A percentile compares a stretch with the other conserved stretches of the same genome.
phyloP scores from a whole-genome alignment of 2,113 vertebrate genomes.

The Elachura formosa region DNA sequence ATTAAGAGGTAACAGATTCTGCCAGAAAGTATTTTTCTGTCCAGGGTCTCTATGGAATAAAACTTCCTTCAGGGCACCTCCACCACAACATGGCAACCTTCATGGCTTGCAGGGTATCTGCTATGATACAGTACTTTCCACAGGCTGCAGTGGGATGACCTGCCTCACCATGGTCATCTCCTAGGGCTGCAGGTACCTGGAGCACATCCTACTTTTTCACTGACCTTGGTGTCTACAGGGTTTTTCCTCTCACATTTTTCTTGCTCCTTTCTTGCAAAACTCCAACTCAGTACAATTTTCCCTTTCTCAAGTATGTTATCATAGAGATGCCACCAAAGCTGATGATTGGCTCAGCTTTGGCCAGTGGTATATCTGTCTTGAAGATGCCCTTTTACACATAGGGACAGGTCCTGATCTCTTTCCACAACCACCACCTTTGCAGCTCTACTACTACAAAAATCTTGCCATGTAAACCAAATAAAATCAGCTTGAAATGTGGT shows the following conservation, averaged over 20 bases:
- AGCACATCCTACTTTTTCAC: background rate
- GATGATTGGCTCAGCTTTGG: background rate
- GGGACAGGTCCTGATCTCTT: background rate
- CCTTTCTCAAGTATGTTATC: background rate
- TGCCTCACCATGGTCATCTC: background rate
- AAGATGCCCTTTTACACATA: background rate
- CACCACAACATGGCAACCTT: rapidly evolving
- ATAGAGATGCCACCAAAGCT: rapidly evolving
- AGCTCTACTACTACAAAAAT: background rate
- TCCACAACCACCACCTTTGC: background rate
- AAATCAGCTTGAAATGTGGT: background rate
- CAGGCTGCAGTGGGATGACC: background rate
- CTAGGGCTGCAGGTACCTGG: background rate
- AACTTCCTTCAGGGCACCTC: background rate
- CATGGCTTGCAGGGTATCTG: background rate
- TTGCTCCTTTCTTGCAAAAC: background rate
- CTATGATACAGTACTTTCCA: background rate
- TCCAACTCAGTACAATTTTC: background rate
- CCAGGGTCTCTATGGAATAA: rapidly evolving
- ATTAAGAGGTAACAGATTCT: background rate
- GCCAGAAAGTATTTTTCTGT: rapidly evolving
- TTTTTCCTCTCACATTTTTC: background rate
- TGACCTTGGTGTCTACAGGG: background rate
- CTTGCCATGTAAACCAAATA: rapidly evolving
- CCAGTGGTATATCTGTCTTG: background rate